Evolutionary conservation across 2,113 vertebrate genomes (phyloP), one percentile per base, ranked within the genome.

Genomic region (Trinectes maculatus): DNA sequence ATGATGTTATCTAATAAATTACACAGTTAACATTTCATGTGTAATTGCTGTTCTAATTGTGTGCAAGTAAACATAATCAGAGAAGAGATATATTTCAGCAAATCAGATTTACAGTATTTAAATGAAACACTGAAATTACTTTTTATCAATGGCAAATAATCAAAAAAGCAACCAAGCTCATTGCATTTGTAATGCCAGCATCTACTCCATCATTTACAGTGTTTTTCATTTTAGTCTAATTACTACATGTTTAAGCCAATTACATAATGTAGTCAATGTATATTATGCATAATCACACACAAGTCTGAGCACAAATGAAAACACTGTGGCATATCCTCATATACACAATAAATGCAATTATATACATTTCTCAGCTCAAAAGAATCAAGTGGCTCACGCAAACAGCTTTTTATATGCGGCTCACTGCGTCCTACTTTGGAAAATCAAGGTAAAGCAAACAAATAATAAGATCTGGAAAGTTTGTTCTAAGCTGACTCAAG

Each of bases 371-470:
- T 18, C 16, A 46, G 33, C 4, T 3, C 12, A 19, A 44, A 58
- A 46, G 5, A 55, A 31, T 69, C 19, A 70, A n/a, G 33, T 64
- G 33, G n/a, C 33, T 53, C 48, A 3, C 36, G n/a, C 61, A 71
- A 72, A 59, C 13, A 21, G 16, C n/a, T 36, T 51, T 51, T 21
- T 37, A 22, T 72, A 72, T 64, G 33, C 53, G 40, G 10, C 54
- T 11, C 37, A 31, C 58, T 44, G 43, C 26, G 60, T 65, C 22
- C 24, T 56, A 24, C 51, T 76, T 73, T 31, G 47, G 7, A 31
- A 59, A 52, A 72, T 71, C 49, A 62, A 54, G 46, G 69, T 78
- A 80, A 74, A 67, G 36, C 33, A 77, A 86, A 81, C 59, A 77
- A 68, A 65, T 74, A 75, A 74, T 51, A 72, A 18, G 18, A 74